Conservation (phyloP, 2,888 invertebrate species). For the Bombylius discolor region DNA sequence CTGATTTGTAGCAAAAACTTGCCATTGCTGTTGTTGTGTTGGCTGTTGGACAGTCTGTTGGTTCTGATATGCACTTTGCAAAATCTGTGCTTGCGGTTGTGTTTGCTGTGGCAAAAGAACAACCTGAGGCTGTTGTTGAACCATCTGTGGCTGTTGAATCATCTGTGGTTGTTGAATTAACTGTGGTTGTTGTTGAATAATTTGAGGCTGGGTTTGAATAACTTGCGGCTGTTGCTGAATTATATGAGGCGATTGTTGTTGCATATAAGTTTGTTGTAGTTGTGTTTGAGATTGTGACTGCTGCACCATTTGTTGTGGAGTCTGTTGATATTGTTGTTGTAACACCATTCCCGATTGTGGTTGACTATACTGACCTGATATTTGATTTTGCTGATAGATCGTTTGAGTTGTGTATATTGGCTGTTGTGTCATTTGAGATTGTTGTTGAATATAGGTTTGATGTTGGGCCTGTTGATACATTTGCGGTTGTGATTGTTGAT, state of each 20-base stretch:
- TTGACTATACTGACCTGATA: slow-evolving; percentile 30
- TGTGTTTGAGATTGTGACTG: slow-evolving; percentile 21
- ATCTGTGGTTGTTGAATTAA: slow-evolving; percentile 19
- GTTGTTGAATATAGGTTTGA: slow-evolving; percentile 16
- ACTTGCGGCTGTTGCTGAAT: slow-evolving; percentile 8
- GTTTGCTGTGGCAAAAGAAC: slow-evolving; percentile 9
- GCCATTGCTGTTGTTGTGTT: not conserved
- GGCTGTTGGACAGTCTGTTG: slow-evolving; percentile 1
- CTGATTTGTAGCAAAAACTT: not conserved
- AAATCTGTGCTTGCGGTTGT: slow-evolving; percentile 31
- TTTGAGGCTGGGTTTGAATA: not conserved
- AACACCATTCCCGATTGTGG: slow-evolving; percentile 16
- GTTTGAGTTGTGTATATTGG: slow-evolving; percentile 12
- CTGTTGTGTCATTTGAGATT: slow-evolving; percentile 2
- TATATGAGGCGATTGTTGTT: slow-evolving; percentile 14
- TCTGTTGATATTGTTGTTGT: slow-evolving; percentile 18
- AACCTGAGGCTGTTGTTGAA: slow-evolving; percentile 5
- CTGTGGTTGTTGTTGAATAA: not conserved
- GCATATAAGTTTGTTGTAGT: slow-evolving; percentile 29
- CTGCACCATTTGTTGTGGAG: slow-evolving; percentile 12
- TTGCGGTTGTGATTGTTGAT: slow-evolving; percentile 20
- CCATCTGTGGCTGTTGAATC: slow-evolving; percentile 23
- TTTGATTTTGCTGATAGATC: slow-evolving; percentile 18
- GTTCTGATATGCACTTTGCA: not conserved
- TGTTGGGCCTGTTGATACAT: slow-evolving; percentile 23